Base-by-base conservation (phyloP, 2,113 vertebrate genomes). In the Epinephelus fuscoguttatus region DNA sequence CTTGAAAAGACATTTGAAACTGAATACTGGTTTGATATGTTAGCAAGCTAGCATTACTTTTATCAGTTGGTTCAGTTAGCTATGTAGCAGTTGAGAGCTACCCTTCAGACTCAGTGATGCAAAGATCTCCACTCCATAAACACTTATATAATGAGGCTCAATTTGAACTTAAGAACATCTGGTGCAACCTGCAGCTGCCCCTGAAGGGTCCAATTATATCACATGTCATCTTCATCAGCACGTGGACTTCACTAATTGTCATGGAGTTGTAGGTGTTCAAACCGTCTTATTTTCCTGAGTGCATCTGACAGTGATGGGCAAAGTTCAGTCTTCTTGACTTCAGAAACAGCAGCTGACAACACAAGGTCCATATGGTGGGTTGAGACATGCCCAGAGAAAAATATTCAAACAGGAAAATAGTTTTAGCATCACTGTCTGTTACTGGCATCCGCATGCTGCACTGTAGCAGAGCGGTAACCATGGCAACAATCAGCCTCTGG, bases 401-500 rank as follows among this genome's bases (percentile, higher is more conserved):
- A 73, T n/a, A 33, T 67, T 60, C 1, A 25, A 52, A 49, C 4
- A 52, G 30, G 76, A 56, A 62, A 59, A 76, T 11, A 8, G 27
- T 75, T 70, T 1, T 45, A 25, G 68, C 8, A 1, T 18, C 30
- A 19, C 23, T 42, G 57, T 49, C 37, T 82, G 25, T 15, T 25
- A 30, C 69, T 61, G 60, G 30, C 59, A 67, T 60, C 40, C 4
- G 1, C 52, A 76, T 40, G 67, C 66, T 69, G 50, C 23, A 40
- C 52, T 63, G 55, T 55, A 37, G 62, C 53, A 14, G 6, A 61
- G 37, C 71, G 52, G 78, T 85, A 80, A 53, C 83, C 80, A 77
- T 77, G 80, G 87, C 73, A 89, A 89, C 80, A 66, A 80, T 73
- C 75, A 42, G 49, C 67, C 70, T 72, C 79, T 64, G 75, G 80